phyloP scores from a whole-genome alignment of 2,797 vertebrate species.

The Gymnothorax reevesii region DNA sequence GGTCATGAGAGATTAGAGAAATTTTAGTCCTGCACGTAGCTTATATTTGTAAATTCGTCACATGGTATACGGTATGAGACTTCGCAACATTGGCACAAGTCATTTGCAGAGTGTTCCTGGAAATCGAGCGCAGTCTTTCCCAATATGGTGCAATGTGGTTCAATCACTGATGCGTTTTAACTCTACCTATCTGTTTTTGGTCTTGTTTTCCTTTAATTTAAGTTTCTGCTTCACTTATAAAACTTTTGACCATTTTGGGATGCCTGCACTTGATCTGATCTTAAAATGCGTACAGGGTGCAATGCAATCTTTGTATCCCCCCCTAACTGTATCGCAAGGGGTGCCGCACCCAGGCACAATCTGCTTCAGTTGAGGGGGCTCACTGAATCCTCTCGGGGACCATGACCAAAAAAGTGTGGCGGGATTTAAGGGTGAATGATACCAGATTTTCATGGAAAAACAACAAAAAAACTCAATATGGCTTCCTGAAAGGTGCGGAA shows the following conservation, averaged over 20 bases:
- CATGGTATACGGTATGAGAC: background rate
- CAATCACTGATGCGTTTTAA: background rate
- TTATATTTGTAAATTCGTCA: background rate
- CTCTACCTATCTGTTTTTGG: background rate
- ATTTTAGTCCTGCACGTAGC: background rate
- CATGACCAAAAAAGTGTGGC: too few relatives aligned
- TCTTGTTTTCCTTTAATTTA: background rate
- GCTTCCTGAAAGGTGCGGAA: too few relatives aligned
- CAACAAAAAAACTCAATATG: too few relatives aligned
- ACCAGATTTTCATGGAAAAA: too few relatives aligned
- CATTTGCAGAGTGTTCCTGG: background rate
- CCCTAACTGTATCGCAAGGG: background rate
- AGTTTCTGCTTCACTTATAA: background rate
- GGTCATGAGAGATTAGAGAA: slow-evolving; percentile 15
- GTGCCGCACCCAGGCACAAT: too few relatives aligned
- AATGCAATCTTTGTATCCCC: background rate
- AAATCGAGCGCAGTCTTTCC: background rate
- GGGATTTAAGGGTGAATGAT: too few relatives aligned
- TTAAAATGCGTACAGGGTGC: background rate
- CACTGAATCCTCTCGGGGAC: too few relatives aligned
- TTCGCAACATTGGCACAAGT: background rate
- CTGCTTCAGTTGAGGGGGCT: too few relatives aligned
- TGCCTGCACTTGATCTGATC: background rate
- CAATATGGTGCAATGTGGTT: background rate
- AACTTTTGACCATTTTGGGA: background rate